These are phyloP conservation scores for Drosophila bipectinata DNA, from an alignment of 1,140 invertebrate species.

Conservation along the genomic window DNA sequence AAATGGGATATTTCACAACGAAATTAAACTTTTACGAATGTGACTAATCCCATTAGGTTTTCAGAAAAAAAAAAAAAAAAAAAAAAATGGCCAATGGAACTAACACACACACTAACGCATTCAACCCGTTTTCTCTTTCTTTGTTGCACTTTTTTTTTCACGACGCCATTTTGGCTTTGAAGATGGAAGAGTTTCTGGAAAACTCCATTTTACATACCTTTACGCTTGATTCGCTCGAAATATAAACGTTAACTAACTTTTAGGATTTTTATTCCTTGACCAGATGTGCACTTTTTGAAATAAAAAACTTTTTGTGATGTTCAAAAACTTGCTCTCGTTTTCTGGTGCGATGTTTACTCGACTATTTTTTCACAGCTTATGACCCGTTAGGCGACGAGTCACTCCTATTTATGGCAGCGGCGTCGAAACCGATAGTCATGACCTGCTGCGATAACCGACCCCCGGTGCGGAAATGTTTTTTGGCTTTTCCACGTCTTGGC, in stretches of 20 bases:
- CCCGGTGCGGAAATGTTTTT: not conserved
- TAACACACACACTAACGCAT: constrained; percentile 9
- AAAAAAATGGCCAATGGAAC: constrained; percentile 1
- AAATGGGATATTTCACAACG: constrained; percentile 19
- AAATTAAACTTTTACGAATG: constrained; percentile 8
- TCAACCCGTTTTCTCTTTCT: constrained; percentile 6
- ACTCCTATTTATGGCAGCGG: constrained; percentile 38
- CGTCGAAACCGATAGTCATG: not conserved
- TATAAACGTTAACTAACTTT: constrained; percentile 7
- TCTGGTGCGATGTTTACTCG: constrained; percentile 8
- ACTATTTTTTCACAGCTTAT: constrained; percentile 39
- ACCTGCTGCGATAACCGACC: constrained; percentile 21
- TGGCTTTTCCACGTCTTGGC: constrained; percentile 4
- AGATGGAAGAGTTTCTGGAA: not conserved
- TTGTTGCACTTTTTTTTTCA: constrained; percentile 29
- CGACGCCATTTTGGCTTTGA: constrained; percentile 39
- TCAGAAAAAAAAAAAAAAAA: not conserved
- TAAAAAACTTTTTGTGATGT: constrained; percentile 7
- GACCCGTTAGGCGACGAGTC: not conserved
- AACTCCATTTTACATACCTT: constrained; percentile 29
- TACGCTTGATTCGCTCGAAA: constrained; percentile 15
- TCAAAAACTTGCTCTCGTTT: constrained; percentile 39
- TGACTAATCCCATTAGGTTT: constrained; percentile 33
- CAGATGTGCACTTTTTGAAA: constrained; percentile 34
- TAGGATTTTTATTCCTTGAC: constrained; percentile 3